Percentiles rank a stretch among this genome's conserved stretches.
phyloP scores from a whole-genome alignment of 35 echinoderm and acorn worm species.

The Holothuria glaberrima region DNA sequence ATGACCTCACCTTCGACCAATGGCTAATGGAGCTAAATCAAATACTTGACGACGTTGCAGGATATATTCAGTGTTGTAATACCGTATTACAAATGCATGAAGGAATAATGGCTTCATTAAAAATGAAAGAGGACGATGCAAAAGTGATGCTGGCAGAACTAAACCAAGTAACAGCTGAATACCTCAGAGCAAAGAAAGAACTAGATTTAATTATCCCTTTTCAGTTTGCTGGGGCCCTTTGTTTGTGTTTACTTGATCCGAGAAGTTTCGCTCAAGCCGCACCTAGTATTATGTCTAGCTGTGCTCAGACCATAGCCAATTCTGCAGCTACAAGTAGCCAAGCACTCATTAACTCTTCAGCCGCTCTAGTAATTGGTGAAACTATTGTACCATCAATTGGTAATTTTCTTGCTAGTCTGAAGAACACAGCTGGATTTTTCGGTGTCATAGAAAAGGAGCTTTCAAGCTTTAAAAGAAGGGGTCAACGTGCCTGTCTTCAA shows the following conservation, averaged over 20 bases:
- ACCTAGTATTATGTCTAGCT: not conserved
- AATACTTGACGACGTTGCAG: not conserved
- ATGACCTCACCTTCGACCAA: not conserved
- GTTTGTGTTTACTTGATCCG: not conserved
- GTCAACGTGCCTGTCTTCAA: not conserved
- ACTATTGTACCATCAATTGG: not conserved
- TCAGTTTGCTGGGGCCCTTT: not conserved
- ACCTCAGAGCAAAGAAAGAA: not conserved
- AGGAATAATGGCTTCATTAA: slow-evolving; percentile 14
- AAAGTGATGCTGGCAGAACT: not conserved
- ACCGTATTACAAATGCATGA: slow-evolving; percentile 6
- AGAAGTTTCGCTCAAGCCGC: not conserved
- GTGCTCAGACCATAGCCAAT: not conserved
- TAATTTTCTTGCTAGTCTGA: not conserved
- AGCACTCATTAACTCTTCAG: not conserved
- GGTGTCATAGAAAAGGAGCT: not conserved
- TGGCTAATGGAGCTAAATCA: not conserved
- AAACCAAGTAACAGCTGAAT: not conserved
- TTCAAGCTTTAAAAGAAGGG: not conserved
- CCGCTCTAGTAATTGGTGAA: not conserved
- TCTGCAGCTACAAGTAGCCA: not conserved
- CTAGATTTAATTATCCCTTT: not conserved
- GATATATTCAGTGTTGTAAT: slow-evolving; percentile 10
- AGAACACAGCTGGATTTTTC: not conserved
- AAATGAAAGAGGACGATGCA: slow-evolving; percentile 28